Evolutionary conservation across 2,113 vertebrate species (phyloP).

Genomic region (Galbula dea): DNA sequence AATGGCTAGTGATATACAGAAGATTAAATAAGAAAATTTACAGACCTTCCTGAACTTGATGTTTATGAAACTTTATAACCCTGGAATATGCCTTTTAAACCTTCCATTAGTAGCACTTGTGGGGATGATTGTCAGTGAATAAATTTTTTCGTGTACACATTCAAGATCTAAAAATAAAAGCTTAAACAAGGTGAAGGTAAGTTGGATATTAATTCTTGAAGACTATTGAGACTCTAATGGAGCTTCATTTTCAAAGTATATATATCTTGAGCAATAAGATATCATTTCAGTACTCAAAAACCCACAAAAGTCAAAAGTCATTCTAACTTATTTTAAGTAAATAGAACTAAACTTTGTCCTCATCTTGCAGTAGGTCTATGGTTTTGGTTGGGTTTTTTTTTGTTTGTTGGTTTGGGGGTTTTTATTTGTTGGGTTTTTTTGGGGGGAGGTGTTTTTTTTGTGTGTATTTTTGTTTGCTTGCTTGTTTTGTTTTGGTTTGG

Average conservation of each 20-base stretch:
- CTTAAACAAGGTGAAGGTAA: neutral
- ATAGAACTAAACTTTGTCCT: neutral
- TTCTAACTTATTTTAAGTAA: neutral
- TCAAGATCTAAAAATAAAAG: neutral
- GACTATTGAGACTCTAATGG: neutral
- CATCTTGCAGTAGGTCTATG: neutral
- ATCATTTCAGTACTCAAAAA: neutral
- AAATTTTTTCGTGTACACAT: neutral
- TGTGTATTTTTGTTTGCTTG: too few relatives aligned
- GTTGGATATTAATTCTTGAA: neutral
- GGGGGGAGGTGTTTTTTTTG: too few relatives aligned
- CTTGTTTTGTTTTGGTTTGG: neutral
- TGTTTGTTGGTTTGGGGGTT: too few relatives aligned
- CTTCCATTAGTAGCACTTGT: neutral
- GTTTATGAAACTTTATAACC: neutral
- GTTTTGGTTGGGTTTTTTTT: too few relatives aligned
- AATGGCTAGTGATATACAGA: neutral
- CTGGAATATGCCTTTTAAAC: neutral
- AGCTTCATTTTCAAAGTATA: too few relatives aligned
- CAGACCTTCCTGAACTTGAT: neutral
- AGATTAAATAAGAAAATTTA: neutral
- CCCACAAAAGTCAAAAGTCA: neutral
- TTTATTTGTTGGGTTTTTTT: too few relatives aligned
- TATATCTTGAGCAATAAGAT: too few relatives aligned
- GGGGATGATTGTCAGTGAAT: neutral